These are phyloP conservation scores for Esperia sulphurella DNA, from an alignment of 2,888 invertebrate genomes.

Conservation along the genomic window DNA sequence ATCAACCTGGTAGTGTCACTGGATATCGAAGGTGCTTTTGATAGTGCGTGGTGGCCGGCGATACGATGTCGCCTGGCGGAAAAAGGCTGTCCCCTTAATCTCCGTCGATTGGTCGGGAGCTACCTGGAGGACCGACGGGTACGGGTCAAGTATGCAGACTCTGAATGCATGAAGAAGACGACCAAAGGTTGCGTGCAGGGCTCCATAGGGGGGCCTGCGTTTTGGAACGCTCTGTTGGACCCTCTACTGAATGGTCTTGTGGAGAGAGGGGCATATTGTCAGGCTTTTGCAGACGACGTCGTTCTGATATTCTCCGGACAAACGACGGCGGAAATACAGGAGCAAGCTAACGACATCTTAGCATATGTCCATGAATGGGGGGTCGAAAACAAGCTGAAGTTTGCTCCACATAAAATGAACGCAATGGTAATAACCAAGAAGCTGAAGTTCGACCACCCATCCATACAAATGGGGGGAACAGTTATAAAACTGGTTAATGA, in stretches of 20 bases:
- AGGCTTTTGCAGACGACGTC: conserved; percentile 15
- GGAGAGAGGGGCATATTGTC: conserved; percentile 1
- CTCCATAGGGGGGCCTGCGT: conserved; percentile 12
- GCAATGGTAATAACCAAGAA: conserved; percentile 10
- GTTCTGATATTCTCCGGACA: conserved; percentile 8
- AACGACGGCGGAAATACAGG: conserved; percentile 6
- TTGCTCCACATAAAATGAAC: conserved; percentile 11
- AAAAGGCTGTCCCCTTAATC: conserved; percentile 5
- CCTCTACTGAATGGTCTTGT: conserved; percentile 5
- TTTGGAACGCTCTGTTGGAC: conserved; percentile 15
- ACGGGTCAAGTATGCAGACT: background rate
- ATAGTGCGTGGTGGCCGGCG: conserved; percentile 11
- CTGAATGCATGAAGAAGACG: background rate
- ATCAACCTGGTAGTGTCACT: conserved; percentile 5
- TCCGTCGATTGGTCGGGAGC: conserved; percentile 1
- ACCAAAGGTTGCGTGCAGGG: conserved; percentile 15
- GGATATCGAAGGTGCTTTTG: conserved; percentile 14
- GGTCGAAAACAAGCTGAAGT: conserved; percentile 10
- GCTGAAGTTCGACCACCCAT: conserved; percentile 10
- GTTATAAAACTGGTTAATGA: background rate
- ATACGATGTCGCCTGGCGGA: conserved; percentile 2
- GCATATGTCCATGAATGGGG: conserved; percentile 13
- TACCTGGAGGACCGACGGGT: conserved; percentile 3
- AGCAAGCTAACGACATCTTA: conserved; percentile 8
- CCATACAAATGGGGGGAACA: conserved; percentile 9